Base-by-base conservation (phyloP, 2,888 invertebrate species). In the Hartigia nigra region DNA sequence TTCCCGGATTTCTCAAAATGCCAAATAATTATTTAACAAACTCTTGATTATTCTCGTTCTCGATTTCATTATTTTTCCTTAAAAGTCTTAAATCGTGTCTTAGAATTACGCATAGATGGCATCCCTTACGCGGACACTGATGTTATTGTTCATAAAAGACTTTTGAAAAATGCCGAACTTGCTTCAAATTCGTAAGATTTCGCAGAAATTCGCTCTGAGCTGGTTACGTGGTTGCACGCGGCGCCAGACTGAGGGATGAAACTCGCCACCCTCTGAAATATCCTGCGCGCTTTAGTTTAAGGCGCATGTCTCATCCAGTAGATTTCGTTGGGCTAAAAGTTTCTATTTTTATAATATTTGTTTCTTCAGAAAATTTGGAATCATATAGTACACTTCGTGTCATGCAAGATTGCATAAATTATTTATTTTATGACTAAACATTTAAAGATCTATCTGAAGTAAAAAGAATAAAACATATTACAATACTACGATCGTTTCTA, bases 161-260 rank as follows among this genome's bases (percentile, higher is more conserved):
- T 55, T 55, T 55, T 9, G 55, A 55, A 55, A 55, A 55, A 23
- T 23, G 23, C 55, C 55, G 3, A 31, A 36, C 12, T 37, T 31
- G 23, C n/a, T 55, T 23, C n/a, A 32, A 55, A 23, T 55, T 55
- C 23, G 12, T n/a, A 32, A 39, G n/a, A 70, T 72, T 70, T 34
- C 75, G 39, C 37, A 75, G 70, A 31, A 55, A 35, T 39, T 69
- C 36, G 55, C 69, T 39, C 31, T 37, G 70, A 70, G 79, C 37
- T 79, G 74, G 70, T 85, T 79, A 85, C 88, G 84, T 86, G 87
- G 87, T 86, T 89, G 88, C 90, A 90, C 90, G 90, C 90, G 90
- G 88, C 88, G 88, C 86, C 84, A 87, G 87, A 90, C 90, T 90
- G 86, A 86, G 89, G 88, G 87, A 85, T 87, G 87, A 87, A 88